Conservation (phyloP, 2,888 invertebrate genomes). For the Onchidella celtica region DNA sequence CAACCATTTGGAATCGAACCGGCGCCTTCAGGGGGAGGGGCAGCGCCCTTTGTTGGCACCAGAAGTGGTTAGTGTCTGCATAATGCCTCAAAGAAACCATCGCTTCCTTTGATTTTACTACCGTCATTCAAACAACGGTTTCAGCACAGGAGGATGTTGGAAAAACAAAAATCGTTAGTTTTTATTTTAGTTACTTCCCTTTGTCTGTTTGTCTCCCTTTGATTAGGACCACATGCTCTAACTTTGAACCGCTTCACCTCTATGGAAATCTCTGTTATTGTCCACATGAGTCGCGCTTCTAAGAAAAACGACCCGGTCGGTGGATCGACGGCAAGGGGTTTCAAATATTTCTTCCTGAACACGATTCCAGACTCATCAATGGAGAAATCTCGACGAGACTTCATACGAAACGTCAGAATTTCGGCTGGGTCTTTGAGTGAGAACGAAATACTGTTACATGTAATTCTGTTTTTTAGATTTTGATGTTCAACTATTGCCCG, state of each 20-base stretch:
- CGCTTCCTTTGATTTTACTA: constrained; percentile 12
- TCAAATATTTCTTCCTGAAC: no score
- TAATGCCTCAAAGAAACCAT: constrained; percentile 22
- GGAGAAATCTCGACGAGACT: no score
- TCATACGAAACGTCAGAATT: no score
- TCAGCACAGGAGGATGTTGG: background rate
- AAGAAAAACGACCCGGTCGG: no score
- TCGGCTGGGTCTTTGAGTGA: no score
- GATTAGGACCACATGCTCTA: constrained; percentile 25
- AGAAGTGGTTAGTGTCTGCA: background rate
- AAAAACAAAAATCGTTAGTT: constrained; percentile 14
- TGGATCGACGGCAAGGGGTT: no score
- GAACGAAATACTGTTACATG: no score
- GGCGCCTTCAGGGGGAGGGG: background rate
- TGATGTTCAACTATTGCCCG: no score
- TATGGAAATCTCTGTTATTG: no score
- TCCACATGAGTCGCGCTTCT: no score
- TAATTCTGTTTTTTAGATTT: no score
- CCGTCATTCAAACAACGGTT: background rate
- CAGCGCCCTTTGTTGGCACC: background rate
- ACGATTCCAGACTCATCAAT: no score
- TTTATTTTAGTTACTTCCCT: constrained; percentile 25
- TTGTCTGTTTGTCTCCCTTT: constrained; percentile 19
- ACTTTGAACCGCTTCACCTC: background rate
- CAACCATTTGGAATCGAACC: constrained; percentile 10